A percentile compares a stretch with the other conserved stretches of the same genome.
phyloP scores from a whole-genome alignment of 2,888 invertebrate species.

The Cordilura impudica region DNA sequence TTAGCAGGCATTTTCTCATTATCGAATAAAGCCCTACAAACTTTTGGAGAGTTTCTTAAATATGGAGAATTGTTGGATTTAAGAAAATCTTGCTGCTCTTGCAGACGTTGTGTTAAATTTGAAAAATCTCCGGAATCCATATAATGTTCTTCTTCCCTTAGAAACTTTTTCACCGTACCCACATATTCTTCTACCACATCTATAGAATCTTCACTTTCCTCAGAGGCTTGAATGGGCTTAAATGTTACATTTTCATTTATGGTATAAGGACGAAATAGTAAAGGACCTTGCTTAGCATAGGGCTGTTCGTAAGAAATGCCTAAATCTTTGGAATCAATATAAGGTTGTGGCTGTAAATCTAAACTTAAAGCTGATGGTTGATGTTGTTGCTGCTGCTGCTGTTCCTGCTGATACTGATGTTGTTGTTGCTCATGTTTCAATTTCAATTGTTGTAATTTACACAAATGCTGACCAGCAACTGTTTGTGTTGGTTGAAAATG shows the following conservation, averaged over 20 bases:
- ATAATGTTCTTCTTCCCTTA: slow-evolving; percentile 43
- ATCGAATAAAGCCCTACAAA: background rate
- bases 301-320: background rate
- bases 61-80: background rate
- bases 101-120: slow-evolving; percentile 45
- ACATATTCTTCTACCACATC: slow-evolving; percentile 49
- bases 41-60: background rate
- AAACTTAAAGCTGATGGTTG: slow-evolving; percentile 30
- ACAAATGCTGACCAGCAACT: slow-evolving; percentile 70
- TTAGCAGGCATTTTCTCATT: background rate
- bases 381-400: slow-evolving; percentile 23
- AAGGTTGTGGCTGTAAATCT: slow-evolving; percentile 7
- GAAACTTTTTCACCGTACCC: slow-evolving; percentile 35
- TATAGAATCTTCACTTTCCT: slow-evolving; percentile 56
- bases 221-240: slow-evolving; percentile 75
- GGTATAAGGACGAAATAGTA: slow-evolving; percentile 72
- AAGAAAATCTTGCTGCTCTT: slow-evolving; percentile 38
- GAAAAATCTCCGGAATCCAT: slow-evolving; percentile 59
- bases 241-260: slow-evolving; percentile 75
- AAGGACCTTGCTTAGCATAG: slow-evolving; percentile 67
- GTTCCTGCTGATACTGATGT: slow-evolving; percentile 38
- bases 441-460: slow-evolving; percentile 71
- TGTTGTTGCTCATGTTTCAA: slow-evolving; percentile 65
- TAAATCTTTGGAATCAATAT: background rate
- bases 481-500: slow-evolving; percentile 77